Conservation (phyloP, 2,797 vertebrate species). For the Characodon lateralis region DNA sequence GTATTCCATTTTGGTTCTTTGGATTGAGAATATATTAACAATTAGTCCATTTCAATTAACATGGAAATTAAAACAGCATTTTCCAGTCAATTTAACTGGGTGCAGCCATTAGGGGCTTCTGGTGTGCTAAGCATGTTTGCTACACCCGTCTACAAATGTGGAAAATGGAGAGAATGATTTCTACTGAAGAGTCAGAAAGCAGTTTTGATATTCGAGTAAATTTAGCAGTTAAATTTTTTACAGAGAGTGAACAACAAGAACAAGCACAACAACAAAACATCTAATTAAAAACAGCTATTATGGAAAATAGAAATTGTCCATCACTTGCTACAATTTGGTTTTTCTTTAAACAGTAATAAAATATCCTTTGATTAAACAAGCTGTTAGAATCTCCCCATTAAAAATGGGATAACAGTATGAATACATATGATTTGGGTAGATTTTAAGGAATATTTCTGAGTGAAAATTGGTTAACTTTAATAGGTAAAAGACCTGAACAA, state of each 20-base stretch:
- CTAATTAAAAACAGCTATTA: neutral
- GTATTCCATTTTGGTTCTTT: slow-evolving; percentile 77
- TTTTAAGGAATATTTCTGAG: neutral
- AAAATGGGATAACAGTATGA: neutral
- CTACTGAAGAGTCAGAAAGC: slow-evolving; percentile 29
- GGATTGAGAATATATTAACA: slow-evolving; percentile 90
- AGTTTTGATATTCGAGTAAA: slow-evolving; percentile 33
- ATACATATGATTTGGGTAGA: neutral
- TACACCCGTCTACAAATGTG: slow-evolving; percentile 53
- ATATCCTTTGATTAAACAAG: neutral
- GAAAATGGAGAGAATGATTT: slow-evolving; percentile 43
- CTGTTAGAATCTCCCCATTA: neutral
- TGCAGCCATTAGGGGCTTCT: slow-evolving; percentile 87
- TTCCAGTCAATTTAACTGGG: slow-evolving; percentile 98
- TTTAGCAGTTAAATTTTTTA: slow-evolving; percentile 9
- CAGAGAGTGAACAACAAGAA: slow-evolving; percentile 1
- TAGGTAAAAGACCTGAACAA: neutral
- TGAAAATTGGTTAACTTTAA: neutral
- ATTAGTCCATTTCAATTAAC: slow-evolving; percentile 97
- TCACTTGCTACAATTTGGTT: neutral
- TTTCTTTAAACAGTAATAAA: neutral
- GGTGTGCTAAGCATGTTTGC: slow-evolving; percentile 72
- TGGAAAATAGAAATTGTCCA: neutral
- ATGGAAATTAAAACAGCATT: slow-evolving; percentile 98
- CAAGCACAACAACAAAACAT: neutral